Percentiles rank a stretch among this genome's conserved stretches.
Conservation (phyloP, 2,888 invertebrate genomes). For the Drosophila subquinaria region DNA sequence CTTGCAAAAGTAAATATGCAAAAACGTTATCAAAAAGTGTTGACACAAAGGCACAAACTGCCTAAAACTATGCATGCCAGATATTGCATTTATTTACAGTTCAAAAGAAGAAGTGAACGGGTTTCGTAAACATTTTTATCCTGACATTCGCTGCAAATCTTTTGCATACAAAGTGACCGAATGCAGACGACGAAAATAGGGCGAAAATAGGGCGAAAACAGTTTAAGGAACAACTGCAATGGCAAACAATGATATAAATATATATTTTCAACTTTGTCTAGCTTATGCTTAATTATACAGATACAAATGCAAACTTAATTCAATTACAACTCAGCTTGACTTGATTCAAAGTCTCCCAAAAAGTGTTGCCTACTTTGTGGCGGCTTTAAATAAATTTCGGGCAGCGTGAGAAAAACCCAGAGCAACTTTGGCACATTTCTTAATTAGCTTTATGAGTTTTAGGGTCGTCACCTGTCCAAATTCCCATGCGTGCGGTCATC, state of each 20-base stretch:
- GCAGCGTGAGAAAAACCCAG: constrained; percentile 4
- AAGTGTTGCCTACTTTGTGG: constrained; percentile 36
- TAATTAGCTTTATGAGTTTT: constrained; percentile 82
- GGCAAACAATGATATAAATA: not conserved
- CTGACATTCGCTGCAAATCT: not conserved
- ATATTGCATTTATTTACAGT: constrained; percentile 31
- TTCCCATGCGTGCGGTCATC: constrained; percentile 79
- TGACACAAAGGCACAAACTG: constrained; percentile 44
- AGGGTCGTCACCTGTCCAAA: constrained; percentile 62
- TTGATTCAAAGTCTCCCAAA: constrained; percentile 7
- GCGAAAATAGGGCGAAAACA: not conserved
- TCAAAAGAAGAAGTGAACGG: not conserved
- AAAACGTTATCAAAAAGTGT: constrained; percentile 51
- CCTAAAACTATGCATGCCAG: constrained; percentile 34
- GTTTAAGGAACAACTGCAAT: constrained; percentile 9
- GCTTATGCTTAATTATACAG: constrained; percentile 50
- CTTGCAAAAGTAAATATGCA: constrained; percentile 67
- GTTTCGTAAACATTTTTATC: not conserved
- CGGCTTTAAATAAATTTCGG: constrained; percentile 66
- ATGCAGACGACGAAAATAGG: not conserved
- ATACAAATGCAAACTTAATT: constrained; percentile 52
- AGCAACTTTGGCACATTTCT: constrained; percentile 75
- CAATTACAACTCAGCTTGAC: constrained; percentile 49
- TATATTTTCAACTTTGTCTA: constrained; percentile 17
- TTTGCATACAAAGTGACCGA: not conserved